These are phyloP conservation scores for Pachydiplax longipennis DNA, from an alignment of 2,888 invertebrate species.

Conservation along the genomic window DNA sequence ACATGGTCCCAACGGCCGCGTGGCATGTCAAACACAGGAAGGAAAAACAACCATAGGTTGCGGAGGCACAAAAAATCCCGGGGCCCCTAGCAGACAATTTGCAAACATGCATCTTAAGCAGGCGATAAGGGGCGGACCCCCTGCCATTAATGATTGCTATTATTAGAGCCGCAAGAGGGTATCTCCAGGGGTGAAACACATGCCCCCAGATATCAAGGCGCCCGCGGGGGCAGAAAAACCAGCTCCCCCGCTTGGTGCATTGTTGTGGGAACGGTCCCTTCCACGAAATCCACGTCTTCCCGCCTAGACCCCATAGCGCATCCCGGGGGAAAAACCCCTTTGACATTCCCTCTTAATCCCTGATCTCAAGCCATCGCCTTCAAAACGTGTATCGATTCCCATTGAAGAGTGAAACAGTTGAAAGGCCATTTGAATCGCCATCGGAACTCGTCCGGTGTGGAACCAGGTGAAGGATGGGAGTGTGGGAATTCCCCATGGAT, in stretches of 20 bases:
- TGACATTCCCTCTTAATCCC: not conserved
- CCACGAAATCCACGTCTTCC: not conserved
- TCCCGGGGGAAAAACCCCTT: not conserved
- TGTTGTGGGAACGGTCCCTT: not conserved
- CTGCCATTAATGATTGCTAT: not conserved
- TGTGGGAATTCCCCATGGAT: constrained; percentile 1
- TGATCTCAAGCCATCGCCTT: not conserved
- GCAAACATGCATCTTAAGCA: not conserved
- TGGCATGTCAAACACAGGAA: too few species aligned
- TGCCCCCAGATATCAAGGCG: not conserved
- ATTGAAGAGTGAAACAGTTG: constrained; percentile 1
- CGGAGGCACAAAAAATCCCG: not conserved
- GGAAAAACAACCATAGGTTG: too few species aligned
- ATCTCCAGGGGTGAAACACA: not conserved
- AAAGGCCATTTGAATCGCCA: not conserved
- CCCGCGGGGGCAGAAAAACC: not conserved
- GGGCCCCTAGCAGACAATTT: not conserved
- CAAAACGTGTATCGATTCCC: not conserved
- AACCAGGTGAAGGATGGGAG: constrained; percentile 11
- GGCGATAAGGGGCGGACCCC: not conserved
- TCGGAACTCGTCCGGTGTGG: not conserved
- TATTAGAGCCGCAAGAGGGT: not conserved
- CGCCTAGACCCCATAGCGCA: not conserved
- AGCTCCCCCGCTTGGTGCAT: not conserved
- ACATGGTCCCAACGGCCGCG: too few species aligned